Base-by-base conservation (phyloP, 2,113 vertebrate species). In the Clarias macrocephalus region DNA sequence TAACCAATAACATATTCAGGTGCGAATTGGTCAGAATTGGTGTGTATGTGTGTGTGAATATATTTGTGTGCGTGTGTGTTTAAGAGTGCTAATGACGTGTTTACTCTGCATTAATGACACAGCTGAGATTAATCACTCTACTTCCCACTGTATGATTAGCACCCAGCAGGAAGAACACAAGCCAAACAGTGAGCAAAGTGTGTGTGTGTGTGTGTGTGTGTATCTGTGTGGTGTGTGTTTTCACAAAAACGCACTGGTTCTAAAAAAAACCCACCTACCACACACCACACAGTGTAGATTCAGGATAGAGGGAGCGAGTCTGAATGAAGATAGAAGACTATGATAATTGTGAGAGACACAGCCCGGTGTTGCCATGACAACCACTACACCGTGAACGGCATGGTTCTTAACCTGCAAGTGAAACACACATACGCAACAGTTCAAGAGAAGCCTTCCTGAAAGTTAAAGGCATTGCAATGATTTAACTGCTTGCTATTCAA, bases 111-210 rank as follows among this genome's bases (percentile, higher is more conserved):
- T 81, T 85, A 89, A 89, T 85, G 85, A 85, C 86, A 87, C 88
- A 77, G 75, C 88, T 77, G 83, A 85, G 72, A 87, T 82, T 85
- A 89, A 85, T 87, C 88, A 85, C 77, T 87, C 70, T 11, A 57
- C 83, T 87, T 87, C 80, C 57, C 88, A 82, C 83, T 85, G 86
- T 87, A 87, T 88, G 85, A 90, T 90, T 88, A 88, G 56, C 87
- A 88, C 89, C 76, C 87, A 90, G 86, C 84, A 54, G 88, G 85
- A 81, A 75, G 52, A 85, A 82, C 66, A 56, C 82, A 79, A 85
- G 80, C 82, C 76, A 84, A 82, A 87, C 25, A 68, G 56, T 52
- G 56, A 73, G 19, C 84, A 54, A 87, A 68, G 52, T n/a, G 57
- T 42, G 81, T 37, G 85, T 80, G 82, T 87, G 85, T 60, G 70